Evolutionary conservation across 2,888 invertebrate genomes (phyloP).

Genomic region (Amphipoea lucens): DNA sequence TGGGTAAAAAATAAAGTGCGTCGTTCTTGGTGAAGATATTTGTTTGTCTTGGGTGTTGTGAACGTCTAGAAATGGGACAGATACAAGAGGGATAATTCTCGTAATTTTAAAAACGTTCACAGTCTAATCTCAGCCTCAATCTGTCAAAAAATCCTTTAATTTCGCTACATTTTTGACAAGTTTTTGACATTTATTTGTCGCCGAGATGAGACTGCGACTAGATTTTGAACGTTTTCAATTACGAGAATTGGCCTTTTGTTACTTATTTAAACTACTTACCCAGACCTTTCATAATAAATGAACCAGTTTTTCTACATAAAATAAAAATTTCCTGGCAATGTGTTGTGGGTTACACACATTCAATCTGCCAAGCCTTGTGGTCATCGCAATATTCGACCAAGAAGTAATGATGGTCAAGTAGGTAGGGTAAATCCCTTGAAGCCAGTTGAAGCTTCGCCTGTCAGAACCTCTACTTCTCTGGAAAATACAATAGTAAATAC

Average conservation of each 20-base stretch:
- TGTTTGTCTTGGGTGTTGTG: constrained; percentile 5
- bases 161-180: too few relatives aligned
- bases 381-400: background rate
- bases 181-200: too few relatives aligned
- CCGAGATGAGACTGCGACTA: too few relatives aligned
- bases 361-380: background rate
- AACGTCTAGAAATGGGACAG: constrained; percentile 1
- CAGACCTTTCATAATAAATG: background rate
- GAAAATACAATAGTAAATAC: background rate
- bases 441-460: background rate
- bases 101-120: too few relatives aligned
- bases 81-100: too few relatives aligned
- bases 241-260: too few relatives aligned
- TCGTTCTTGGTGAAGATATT: background rate
- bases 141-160: too few relatives aligned
- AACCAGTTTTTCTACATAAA: background rate
- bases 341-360: background rate
- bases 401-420: background rate
- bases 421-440: too few relatives aligned
- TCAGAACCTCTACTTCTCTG: background rate
- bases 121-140: too few relatives aligned
- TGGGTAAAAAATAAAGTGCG: background rate
- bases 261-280: background rate
- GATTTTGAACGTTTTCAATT: too few relatives aligned
- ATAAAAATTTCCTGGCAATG: background rate